Evolutionary conservation across 2,888 invertebrate genomes (phyloP).

Genomic region (Boloria selene): DNA sequence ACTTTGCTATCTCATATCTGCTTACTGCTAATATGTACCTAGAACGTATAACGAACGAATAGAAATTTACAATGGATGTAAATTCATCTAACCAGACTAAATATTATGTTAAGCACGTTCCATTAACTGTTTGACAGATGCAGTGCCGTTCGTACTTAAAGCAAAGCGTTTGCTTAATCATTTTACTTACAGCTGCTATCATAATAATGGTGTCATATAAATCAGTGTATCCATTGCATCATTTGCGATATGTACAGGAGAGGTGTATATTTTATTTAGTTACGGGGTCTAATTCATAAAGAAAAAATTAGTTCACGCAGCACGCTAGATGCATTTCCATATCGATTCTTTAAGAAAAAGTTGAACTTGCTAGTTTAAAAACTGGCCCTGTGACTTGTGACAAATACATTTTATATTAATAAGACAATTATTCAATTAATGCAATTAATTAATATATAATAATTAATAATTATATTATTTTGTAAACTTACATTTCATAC

Average conservation of each 20-base stretch:
- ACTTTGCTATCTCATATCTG: neutral
- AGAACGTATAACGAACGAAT: neutral
- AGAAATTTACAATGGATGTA: neutral
- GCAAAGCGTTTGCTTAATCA: conserved; percentile 11
- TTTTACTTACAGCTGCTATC: conserved; percentile 17
- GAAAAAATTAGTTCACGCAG: too few species aligned
- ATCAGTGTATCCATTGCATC: conserved; percentile 3
- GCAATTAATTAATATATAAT: too few species aligned
- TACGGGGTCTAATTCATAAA: too few species aligned
- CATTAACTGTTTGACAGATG: conserved; percentile 7
- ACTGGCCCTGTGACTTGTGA: too few species aligned
- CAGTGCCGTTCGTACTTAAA: neutral
- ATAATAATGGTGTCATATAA: conserved; percentile 16
- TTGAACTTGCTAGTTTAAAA: too few species aligned
- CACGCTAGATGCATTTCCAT: too few species aligned
- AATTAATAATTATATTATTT: too few species aligned
- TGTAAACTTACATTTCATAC: neutral
- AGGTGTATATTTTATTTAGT: neutral
- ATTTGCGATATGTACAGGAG: too few species aligned
- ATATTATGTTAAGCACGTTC: conserved; percentile 1
- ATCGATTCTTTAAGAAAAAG: too few species aligned
- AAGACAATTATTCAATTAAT: too few species aligned
- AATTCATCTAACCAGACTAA: neutral
- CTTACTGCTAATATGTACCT: neutral
- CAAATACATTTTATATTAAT: too few species aligned